A percentile compares a stretch with the other conserved stretches of the same genome.
phyloP scores from a whole-genome alignment of 2,888 invertebrate genomes.

The Emmelina monodactyla region DNA sequence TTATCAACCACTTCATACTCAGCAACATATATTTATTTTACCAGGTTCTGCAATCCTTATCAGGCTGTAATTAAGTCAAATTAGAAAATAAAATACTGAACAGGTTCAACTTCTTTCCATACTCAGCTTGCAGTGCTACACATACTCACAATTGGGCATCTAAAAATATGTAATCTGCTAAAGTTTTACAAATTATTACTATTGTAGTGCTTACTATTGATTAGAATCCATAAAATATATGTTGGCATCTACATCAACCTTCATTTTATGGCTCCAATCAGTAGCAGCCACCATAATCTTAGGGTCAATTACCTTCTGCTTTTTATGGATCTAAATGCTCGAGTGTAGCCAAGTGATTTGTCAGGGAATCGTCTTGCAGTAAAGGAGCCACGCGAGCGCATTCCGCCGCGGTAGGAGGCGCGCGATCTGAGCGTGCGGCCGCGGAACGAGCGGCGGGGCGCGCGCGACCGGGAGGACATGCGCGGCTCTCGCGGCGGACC shows the following conservation, averaged over 20 bases:
- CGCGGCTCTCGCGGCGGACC: conserved; percentile 54
- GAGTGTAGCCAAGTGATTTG: conserved; percentile 46
- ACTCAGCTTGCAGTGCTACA: too few relatives aligned
- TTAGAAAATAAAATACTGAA: too few relatives aligned
- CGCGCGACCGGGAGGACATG: conserved; percentile 46
- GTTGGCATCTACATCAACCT: neutral
- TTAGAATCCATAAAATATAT: neutral
- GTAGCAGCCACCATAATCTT: conserved; percentile 20
- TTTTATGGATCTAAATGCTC: conserved; percentile 53
- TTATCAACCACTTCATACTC: too few relatives aligned
- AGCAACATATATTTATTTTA: too few relatives aligned
- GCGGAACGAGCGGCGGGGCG: conserved; percentile 62
- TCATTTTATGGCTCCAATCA: conserved; percentile 7
- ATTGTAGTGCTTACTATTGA: neutral
- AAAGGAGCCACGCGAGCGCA: conserved; percentile 60
- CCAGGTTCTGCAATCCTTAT: too few relatives aligned
- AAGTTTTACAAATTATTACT: too few relatives aligned
- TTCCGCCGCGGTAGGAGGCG: conserved; percentile 61
- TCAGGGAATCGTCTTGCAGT: conserved; percentile 44
- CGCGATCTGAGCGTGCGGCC: conserved; percentile 63
- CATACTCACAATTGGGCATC: too few relatives aligned
- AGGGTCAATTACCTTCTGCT: conserved; percentile 55
- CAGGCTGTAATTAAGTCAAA: too few relatives aligned
- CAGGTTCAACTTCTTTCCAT: too few relatives aligned
- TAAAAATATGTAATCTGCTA: too few relatives aligned